A percentile compares a stretch with the other conserved stretches of the same genome.
phyloP scores from a whole-genome alignment of 2,113 vertebrate genomes.

The Dicaeum eximium region DNA sequence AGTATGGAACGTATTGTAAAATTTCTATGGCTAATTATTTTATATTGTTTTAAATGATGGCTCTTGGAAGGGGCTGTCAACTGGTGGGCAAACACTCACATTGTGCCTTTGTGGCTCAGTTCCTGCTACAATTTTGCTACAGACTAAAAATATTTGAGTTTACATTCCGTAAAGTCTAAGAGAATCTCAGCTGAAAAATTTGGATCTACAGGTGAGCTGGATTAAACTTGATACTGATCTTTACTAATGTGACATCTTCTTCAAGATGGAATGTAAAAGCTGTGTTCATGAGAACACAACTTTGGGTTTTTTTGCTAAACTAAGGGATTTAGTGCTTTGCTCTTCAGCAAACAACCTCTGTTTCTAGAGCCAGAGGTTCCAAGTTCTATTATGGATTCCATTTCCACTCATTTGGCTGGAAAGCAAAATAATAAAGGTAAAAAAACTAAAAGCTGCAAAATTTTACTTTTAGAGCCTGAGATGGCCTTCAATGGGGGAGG shows the following conservation, averaged over 20 bases:
- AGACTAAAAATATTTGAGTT: neutral
- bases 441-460: neutral
- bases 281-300: neutral
- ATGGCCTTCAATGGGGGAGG: neutral
- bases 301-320: neutral
- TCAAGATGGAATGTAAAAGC: neutral
- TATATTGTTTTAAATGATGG: neutral
- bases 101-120: neutral
- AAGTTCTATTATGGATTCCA: neutral
- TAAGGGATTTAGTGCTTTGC: neutral
- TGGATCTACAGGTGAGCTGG: neutral
- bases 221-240: neutral
- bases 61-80: neutral
- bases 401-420: neutral
- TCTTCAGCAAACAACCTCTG: neutral
- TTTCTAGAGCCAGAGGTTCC: fast-evolving
- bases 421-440: neutral
- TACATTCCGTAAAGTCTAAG: neutral
- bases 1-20: neutral
- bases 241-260: neutral
- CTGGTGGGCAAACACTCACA: neutral
- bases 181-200: neutral
- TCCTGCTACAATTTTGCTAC: neutral
- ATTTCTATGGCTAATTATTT: neutral
- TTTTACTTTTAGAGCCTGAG: neutral